Conservation (phyloP, 1,140 invertebrate species). For the Diabrotica undecimpunctata region DNA sequence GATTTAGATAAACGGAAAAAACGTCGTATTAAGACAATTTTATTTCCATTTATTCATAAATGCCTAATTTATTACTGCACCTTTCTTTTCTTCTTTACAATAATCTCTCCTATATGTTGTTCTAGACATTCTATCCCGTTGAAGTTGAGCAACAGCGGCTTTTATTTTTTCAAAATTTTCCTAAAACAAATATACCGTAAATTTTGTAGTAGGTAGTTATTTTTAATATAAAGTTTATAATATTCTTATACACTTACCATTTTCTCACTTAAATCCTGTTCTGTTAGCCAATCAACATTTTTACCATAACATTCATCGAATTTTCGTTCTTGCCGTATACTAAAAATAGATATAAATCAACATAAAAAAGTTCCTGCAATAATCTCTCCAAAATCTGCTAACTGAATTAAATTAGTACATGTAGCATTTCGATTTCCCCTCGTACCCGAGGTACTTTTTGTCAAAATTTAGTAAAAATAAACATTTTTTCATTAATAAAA, state of each 20-base stretch:
- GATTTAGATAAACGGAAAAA: no score
- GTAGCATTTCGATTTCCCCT: no score
- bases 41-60: no score
- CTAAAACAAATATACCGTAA: not conserved
- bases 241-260: not conserved
- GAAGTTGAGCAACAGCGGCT: not conserved
- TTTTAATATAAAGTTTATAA: not conserved
- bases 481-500: no score
- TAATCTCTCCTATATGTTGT: not conserved
- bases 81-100: not conserved
- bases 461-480: no score
- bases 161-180: not conserved
- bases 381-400: no score
- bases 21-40: no score
- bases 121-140: not conserved
- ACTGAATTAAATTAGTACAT: no score
- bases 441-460: no score
- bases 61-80: not conserved
- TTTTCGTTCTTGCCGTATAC: not conserved
- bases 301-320: not conserved
- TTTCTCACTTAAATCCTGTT: not conserved
- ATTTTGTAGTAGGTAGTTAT: not conserved
- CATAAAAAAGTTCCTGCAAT: no score
- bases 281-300: not conserved
- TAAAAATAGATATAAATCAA: not conserved